Evolutionary conservation across 2,113 vertebrate species (phyloP).

Genomic region (Andinoacara biseriatus): DNA sequence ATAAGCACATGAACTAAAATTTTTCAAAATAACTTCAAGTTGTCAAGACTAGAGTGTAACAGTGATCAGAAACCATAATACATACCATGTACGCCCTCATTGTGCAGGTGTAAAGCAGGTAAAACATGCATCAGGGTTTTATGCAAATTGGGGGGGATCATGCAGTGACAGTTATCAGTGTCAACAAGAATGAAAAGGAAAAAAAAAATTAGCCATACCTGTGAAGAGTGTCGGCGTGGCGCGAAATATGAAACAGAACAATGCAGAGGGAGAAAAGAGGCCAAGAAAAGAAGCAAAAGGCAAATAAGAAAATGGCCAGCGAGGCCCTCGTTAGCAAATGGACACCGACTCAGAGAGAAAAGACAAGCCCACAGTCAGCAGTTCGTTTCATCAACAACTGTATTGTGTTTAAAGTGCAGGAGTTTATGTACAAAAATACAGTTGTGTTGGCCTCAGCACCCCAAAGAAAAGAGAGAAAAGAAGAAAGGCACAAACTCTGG

Average conservation of each 20-base stretch:
- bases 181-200: conserved; percentile 35
- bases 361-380: conserved; percentile 54
- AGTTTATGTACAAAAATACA: conserved; percentile 87
- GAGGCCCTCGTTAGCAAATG: neutral
- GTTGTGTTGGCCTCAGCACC: conserved; percentile 77
- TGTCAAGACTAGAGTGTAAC: neutral
- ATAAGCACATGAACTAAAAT: neutral
- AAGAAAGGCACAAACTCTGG: conserved; percentile 85
- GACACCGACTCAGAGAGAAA: conserved; percentile 46
- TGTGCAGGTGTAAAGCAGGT: neutral
- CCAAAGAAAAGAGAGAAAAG: conserved; percentile 80
- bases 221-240: conserved; percentile 44
- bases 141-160: neutral
- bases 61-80: neutral
- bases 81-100: neutral
- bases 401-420: conserved; percentile 88
- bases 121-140: neutral
- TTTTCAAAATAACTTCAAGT: neutral
- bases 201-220: conserved; percentile 73
- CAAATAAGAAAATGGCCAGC: conserved; percentile 3
- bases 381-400: conserved; percentile 67
- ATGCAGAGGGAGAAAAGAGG: conserved; percentile 35
- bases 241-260: conserved; percentile 59
- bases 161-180: conserved; percentile 34
- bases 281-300: conserved; percentile 26